phyloP scores from a whole-genome alignment of 2,888 invertebrate species.

The Chymomyza amoena region DNA sequence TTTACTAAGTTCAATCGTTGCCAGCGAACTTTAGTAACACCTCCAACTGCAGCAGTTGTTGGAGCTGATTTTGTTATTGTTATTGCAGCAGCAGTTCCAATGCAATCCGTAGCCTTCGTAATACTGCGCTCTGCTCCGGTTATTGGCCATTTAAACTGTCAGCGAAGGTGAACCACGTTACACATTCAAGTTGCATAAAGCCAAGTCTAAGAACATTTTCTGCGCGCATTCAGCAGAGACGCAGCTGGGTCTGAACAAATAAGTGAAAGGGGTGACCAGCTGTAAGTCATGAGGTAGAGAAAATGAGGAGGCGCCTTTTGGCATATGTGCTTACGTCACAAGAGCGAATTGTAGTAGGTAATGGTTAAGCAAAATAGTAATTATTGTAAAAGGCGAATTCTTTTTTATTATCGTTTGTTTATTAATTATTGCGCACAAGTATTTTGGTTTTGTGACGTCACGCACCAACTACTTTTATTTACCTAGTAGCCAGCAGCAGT shows the following conservation, averaged over 20 bases:
- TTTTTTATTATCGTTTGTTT: too few relatives aligned
- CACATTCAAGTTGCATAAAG: conserved; percentile 19
- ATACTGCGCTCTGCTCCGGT: conserved; percentile 43
- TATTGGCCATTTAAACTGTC: conserved; percentile 50
- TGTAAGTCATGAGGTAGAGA: too few relatives aligned
- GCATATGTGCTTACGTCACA: too few relatives aligned
- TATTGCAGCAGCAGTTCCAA: conserved; percentile 17
- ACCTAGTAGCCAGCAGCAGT: too few relatives aligned
- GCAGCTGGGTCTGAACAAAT: neutral
- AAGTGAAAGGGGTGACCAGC: neutral
- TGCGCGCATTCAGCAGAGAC: neutral
- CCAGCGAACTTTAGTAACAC: neutral
- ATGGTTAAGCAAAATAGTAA: too few relatives aligned
- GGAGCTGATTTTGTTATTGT: conserved; percentile 18
- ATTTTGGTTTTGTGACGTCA: too few relatives aligned
- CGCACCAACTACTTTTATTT: too few relatives aligned
- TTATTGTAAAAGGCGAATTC: too few relatives aligned
- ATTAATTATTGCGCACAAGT: too few relatives aligned
- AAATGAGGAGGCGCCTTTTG: too few relatives aligned
- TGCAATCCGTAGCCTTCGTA: conserved; percentile 27
- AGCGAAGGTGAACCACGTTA: conserved; percentile 54
- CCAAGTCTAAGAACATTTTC: neutral
- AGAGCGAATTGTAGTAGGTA: too few relatives aligned
- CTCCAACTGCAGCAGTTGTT: conserved; percentile 2
- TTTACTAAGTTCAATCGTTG: neutral